phyloP scores from a whole-genome alignment of 2,888 invertebrate genomes.

The Argyresthia albistria region DNA sequence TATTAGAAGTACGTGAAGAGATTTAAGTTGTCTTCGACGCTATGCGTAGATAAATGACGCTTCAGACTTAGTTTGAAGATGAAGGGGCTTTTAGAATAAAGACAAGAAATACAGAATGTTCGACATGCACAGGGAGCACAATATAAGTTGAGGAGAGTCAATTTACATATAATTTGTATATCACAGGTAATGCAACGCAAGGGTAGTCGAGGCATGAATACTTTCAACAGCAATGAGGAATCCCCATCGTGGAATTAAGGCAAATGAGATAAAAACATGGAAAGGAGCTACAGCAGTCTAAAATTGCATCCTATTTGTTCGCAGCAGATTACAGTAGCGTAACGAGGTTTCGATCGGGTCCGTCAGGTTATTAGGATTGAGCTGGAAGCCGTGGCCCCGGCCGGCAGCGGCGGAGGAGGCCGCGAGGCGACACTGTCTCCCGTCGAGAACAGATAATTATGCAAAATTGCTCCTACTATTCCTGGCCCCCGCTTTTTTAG shows the following conservation, averaged over 20 bases:
- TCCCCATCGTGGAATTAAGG: constrained; percentile 5
- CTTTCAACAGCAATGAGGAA: background rate
- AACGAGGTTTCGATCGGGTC: constrained; percentile 63
- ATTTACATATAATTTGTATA: no score
- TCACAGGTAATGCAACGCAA: no score
- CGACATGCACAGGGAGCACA: no score
- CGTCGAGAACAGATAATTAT: constrained; percentile 58
- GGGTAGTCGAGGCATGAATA: no score
- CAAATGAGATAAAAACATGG: constrained; percentile 5
- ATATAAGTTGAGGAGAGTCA: background rate
- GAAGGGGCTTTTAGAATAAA: background rate
- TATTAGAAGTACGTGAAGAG: constrained; percentile 65
- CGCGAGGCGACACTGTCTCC: constrained; percentile 22
- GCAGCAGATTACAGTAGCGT: constrained; percentile 50
- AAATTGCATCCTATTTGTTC: constrained; percentile 48
- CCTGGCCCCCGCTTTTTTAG: constrained; percentile 62
- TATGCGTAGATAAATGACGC: constrained; percentile 17
- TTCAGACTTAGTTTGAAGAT: background rate
- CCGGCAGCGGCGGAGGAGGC: no score
- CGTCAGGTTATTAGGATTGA: constrained; percentile 63
- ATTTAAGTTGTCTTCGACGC: constrained; percentile 44
- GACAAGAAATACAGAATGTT: no score
- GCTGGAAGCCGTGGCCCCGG: constrained; percentile 25
- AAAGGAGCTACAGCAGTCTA: constrained; percentile 19
- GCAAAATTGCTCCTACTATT: constrained; percentile 69